These are phyloP conservation scores for Drosophila mercatorum DNA, from an alignment of 2,888 invertebrate species.

Conservation along the genomic window DNA sequence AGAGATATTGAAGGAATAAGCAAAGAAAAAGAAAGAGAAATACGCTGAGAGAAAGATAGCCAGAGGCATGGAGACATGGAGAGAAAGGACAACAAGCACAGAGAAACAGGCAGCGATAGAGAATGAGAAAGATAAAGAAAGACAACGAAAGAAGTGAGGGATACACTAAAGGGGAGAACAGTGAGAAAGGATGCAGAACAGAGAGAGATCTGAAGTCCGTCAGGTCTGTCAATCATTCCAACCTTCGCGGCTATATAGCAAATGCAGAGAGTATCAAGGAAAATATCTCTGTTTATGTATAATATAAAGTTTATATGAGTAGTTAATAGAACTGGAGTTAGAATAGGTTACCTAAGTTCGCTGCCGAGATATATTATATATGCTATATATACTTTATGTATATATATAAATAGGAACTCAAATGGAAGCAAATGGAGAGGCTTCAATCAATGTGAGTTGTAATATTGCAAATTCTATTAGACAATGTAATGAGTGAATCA, in stretches of 20 bases:
- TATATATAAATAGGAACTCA: neutral
- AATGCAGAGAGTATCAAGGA: too few relatives aligned
- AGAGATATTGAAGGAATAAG: neutral
- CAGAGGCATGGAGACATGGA: neutral
- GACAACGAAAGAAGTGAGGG: too few relatives aligned
- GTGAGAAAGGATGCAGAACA: neutral
- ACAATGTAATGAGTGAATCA: slow-evolving; percentile 6
- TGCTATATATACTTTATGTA: neutral
- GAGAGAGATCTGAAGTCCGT: neutral
- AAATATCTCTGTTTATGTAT: too few relatives aligned
- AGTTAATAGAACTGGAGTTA: too few relatives aligned
- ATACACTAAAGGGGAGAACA: too few relatives aligned
- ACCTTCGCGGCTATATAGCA: too few relatives aligned
- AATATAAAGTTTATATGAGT: too few relatives aligned
- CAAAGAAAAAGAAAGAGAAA: too few relatives aligned
- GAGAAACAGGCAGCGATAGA: neutral
- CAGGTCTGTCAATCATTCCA: too few relatives aligned
- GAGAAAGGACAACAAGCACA: neutral
- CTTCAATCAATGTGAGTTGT: neutral
- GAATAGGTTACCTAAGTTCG: neutral
- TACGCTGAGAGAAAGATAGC: neutral
- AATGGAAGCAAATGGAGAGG: neutral
- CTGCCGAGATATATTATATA: neutral
- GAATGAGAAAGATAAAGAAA: too few relatives aligned
- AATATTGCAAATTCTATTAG: slow-evolving; percentile 6